Conservation (phyloP, 2,113 vertebrate species). For the Pterocles orientalis region DNA sequence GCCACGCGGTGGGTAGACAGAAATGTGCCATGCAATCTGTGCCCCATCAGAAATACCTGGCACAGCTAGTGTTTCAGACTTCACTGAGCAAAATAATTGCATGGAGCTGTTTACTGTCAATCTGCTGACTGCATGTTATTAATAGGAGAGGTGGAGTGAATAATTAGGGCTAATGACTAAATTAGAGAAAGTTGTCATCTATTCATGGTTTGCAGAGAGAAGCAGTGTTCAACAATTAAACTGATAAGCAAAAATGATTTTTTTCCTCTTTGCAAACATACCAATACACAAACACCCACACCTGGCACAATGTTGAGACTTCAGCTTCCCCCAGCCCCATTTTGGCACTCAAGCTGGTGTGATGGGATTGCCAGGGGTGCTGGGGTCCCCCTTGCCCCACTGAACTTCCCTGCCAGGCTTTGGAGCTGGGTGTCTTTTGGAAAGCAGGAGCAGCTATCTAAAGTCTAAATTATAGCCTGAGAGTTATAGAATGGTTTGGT, state of each 20-base stretch:
- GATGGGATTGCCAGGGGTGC: neutral
- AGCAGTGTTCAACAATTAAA: slow-evolving; percentile 6
- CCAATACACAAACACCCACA: neutral
- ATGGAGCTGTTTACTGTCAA: slow-evolving; percentile 34
- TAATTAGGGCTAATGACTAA: slow-evolving; percentile 60
- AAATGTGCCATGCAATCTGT: neutral
- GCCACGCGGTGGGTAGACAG: neutral
- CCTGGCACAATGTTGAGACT: neutral
- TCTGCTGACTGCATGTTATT: slow-evolving; percentile 33
- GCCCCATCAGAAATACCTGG: slow-evolving; percentile 33
- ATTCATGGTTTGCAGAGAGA: slow-evolving; percentile 16
- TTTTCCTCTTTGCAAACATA: slow-evolving; percentile 12
- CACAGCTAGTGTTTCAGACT: neutral
- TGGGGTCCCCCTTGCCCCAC: neutral
- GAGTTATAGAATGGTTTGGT: neutral
- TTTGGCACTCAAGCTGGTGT: neutral
- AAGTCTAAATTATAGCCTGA: neutral
- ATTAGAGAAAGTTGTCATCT: slow-evolving; percentile 47
- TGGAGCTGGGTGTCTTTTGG: neutral
- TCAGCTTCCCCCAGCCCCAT: neutral
- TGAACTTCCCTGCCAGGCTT: neutral
- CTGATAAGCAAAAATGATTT: neutral
- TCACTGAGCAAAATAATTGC: slow-evolving; percentile 38
- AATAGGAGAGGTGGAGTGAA: slow-evolving; percentile 51
- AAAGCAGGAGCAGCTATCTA: neutral